Percentiles rank a stretch among this genome's conserved stretches.
phyloP scores from a whole-genome alignment of 2,888 invertebrate species.

The Lapara coniferarum region DNA sequence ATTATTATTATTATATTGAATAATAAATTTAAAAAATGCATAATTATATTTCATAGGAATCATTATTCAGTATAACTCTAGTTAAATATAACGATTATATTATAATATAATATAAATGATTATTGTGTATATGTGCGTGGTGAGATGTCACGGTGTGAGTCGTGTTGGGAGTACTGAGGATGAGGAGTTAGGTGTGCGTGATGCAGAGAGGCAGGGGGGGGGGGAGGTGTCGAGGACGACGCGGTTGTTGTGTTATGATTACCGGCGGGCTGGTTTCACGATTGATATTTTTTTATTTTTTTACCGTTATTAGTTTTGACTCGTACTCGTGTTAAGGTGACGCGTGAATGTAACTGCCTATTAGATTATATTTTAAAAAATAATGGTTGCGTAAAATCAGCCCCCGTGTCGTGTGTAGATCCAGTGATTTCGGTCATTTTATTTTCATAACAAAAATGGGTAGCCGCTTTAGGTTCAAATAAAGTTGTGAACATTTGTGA shows the following conservation, averaged over 20 bases:
- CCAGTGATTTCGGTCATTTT: slow-evolving; percentile 82
- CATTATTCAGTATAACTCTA: slow-evolving; percentile 85
- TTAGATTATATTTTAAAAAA: slow-evolving; percentile 84
- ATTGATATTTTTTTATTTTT: slow-evolving; percentile 84
- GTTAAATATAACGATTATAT: slow-evolving; percentile 81
- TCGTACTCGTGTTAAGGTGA: slow-evolving; percentile 75
- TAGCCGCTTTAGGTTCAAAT: slow-evolving; percentile 84
- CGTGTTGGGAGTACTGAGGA: not conserved
- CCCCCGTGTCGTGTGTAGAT: slow-evolving; percentile 73
- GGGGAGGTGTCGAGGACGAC: slow-evolving; percentile 12
- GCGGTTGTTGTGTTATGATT: slow-evolving; percentile 60
- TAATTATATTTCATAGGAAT: slow-evolving; percentile 85
- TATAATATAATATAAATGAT: slow-evolving; percentile 65
- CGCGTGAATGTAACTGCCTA: slow-evolving; percentile 79
- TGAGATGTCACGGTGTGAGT: not conserved
- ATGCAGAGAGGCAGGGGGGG: not conserved
- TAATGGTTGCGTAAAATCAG: slow-evolving; percentile 79
- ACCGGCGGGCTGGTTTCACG: slow-evolving; percentile 78
- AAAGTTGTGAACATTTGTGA: slow-evolving; percentile 84
- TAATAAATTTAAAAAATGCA: slow-evolving; percentile 84
- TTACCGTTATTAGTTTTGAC: slow-evolving; percentile 83
- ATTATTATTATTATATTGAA: slow-evolving; percentile 83
- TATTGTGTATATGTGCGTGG: slow-evolving; percentile 63
- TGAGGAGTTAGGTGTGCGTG: not conserved
- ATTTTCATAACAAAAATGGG: slow-evolving; percentile 83